Evolutionary conservation across 2,797 vertebrate species (phyloP), one percentile per base, ranked within the genome.

Genomic region (Callimico goeldii): DNA sequence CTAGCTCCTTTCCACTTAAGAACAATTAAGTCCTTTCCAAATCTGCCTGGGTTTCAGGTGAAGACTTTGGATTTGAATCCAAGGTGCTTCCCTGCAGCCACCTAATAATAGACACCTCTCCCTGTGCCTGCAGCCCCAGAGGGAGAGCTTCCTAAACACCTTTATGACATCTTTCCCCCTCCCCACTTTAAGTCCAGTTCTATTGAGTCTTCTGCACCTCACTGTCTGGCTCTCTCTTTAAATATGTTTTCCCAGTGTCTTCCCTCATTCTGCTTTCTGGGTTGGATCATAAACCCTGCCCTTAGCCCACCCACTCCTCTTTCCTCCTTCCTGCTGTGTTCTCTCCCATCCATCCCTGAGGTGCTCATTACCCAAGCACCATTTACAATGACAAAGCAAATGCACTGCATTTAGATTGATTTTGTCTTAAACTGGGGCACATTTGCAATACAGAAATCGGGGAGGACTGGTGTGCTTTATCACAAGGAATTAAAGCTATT

Each of bases 401-500:
- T 4, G 2, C 28, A 26, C 73, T 82, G 41, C 10, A 0, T 90
- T 80, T 52, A 90, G 26, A 83, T 86, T 14, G 5, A 80, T 91
- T 97, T 95, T 94, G 22, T 94, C 93, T 90, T 95, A 85, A 94
- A 93, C 1, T 14, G 22, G 36, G n/a, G 22, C 75, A 61, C 26
- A 75, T 94, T 96, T 82, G 52, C 10, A 79, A 33, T 58, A 55
- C 30, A 95, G 80, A 96, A 84, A 84, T 41, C 46, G n/a, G 52
- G 52, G 46, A 88, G 19, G 30, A 85, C 79, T 92, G 48, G 8
- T 85, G 3, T 79, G 46, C 76, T 96, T 96, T 90, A 90, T 81
- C 93, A 97, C 33, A 90, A 94, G 43, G 46, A 97, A 95, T 90
- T 95, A 94, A 97, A 95, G 82, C 50, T 92, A 76, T 90, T 92